These are phyloP conservation scores for Lindbergichthys nudifrons DNA, from an alignment of 2,797 vertebrate genomes.

Conservation along the genomic window DNA sequence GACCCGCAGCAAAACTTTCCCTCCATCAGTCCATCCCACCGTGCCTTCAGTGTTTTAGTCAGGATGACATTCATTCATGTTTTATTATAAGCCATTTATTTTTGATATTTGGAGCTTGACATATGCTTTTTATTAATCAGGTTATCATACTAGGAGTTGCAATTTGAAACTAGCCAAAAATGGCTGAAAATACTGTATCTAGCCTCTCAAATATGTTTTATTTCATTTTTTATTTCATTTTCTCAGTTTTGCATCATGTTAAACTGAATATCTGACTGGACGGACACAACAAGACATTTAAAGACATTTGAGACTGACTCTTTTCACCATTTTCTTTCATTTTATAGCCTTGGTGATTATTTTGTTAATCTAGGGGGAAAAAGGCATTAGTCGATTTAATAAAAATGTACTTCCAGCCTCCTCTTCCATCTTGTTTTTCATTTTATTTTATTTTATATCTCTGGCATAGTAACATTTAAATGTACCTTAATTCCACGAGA, in stretches of 20 bases:
- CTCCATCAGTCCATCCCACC: slow-evolving; percentile 9
- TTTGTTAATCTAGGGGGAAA: too few relatives aligned
- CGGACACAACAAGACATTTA: too few relatives aligned
- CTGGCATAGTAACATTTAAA: not conserved
- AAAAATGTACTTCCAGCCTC: not conserved
- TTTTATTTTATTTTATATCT: not conserved
- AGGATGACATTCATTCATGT: slow-evolving; percentile 23
- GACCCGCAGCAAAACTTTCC: slow-evolving; percentile 18
- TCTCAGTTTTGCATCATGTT: too few relatives aligned
- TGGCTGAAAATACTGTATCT: too few relatives aligned
- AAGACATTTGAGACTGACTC: too few relatives aligned
- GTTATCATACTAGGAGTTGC: not conserved
- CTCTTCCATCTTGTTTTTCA: not conserved
- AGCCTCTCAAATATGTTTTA: too few relatives aligned
- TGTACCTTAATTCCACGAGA: not conserved
- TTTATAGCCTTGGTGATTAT: too few relatives aligned
- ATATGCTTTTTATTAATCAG: not conserved
- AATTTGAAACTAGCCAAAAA: too few relatives aligned
- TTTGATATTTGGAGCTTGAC: not conserved
- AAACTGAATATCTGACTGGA: too few relatives aligned
- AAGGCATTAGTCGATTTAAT: too few relatives aligned
- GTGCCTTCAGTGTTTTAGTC: not conserved
- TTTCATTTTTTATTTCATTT: too few relatives aligned
- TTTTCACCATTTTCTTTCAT: too few relatives aligned
- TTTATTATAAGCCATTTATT: slow-evolving; percentile 13